These are phyloP conservation scores for Pyrgilauda ruficollis DNA, from an alignment of 2,113 vertebrate genomes.

Conservation along the genomic window DNA sequence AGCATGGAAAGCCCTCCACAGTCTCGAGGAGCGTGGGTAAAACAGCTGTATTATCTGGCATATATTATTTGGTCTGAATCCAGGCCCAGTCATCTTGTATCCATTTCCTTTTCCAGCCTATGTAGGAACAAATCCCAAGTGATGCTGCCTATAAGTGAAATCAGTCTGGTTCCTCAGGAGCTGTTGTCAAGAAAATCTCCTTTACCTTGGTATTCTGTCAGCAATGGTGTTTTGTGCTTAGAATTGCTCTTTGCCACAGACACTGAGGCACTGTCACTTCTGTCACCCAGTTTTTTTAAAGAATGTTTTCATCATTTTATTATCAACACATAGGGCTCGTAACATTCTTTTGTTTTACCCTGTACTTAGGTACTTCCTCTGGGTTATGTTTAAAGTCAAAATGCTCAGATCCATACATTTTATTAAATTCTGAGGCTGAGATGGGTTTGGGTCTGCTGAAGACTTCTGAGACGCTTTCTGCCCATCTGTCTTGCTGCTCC, in stretches of 20 bases:
- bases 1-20: background rate
- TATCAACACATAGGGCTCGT: background rate
- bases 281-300: background rate
- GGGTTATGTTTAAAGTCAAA: background rate
- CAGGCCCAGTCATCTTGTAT: background rate
- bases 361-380: accelerated
- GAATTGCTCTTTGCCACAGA: background rate
- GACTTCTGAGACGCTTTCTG: background rate
- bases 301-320: background rate
- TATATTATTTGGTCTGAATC: background rate
- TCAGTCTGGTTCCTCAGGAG: background rate
- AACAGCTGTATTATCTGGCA: background rate
- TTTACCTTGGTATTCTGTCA: background rate
- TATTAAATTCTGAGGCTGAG: background rate
- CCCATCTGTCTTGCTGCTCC: background rate
- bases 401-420: background rate
- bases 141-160: background rate
- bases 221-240: background rate
- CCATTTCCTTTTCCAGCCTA: background rate
- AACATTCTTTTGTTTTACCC: background rate
- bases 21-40: background rate
- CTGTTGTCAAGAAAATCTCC: background rate
- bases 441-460: background rate
- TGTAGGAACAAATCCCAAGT: background rate
- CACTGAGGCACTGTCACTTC: background rate